A percentile compares a stretch with the other conserved stretches of the same genome.
phyloP scores from a whole-genome alignment of 2,888 invertebrate species.

The Tetragonula carbonaria region DNA sequence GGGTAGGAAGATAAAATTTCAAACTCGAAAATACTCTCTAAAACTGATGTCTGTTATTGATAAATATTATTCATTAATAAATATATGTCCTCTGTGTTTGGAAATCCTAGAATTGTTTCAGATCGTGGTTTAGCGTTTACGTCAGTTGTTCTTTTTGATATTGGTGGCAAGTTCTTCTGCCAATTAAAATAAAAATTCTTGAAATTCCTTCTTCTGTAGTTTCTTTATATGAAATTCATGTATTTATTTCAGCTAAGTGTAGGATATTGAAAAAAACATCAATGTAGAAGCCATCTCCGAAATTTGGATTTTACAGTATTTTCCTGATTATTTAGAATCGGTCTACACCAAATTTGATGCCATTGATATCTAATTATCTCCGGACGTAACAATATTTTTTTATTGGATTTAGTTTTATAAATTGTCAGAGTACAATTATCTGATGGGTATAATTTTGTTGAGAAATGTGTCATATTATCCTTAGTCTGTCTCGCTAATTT shows the following conservation, averaged over 20 bases:
- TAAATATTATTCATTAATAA: no score
- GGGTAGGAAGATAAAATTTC: slow-evolving; percentile 75
- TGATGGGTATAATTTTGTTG: neutral
- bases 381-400: neutral
- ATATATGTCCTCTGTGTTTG: no score
- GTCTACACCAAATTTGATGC: neutral
- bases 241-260: neutral
- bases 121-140: no score
- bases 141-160: no score
- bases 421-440: neutral
- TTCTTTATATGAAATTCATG: neutral
- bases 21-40: slow-evolving; percentile 74
- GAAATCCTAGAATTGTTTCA: no score
- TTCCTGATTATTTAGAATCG: neutral
- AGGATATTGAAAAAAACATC: neutral
- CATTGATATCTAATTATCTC: neutral
- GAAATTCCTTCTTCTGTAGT: neutral
- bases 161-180: neutral
- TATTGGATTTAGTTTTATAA: neutral
- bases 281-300: neutral
- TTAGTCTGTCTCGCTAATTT: neutral
- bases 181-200: neutral
- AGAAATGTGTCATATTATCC: neutral
- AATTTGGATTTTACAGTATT: neutral
- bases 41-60: slow-evolving; percentile 75